Conservation (phyloP, 2,797 vertebrate species). For the Microctenopoma lineatum region DNA sequence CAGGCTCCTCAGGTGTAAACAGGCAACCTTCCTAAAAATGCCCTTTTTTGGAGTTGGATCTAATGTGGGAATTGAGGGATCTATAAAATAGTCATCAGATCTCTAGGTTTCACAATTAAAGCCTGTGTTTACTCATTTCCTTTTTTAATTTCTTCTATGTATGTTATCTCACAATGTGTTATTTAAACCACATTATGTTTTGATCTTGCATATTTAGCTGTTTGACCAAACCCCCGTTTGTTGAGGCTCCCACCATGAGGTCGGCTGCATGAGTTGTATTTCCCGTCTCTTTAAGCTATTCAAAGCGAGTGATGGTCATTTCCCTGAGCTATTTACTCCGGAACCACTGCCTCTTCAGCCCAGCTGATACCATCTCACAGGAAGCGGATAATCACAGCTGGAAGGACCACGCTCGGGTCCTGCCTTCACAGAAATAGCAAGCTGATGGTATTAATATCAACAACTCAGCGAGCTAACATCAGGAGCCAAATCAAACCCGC, state of each 20-base stretch:
- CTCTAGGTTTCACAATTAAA: constrained; percentile 1
- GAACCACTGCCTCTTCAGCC: constrained; percentile 68
- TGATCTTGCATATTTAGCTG: constrained; percentile 31
- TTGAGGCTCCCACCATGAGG: constrained; percentile 1
- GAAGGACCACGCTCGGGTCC: constrained; percentile 13
- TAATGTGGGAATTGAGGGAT: constrained; percentile 3
- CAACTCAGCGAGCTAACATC: constrained; percentile 26
- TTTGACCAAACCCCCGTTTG: background rate
- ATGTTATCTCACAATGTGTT: constrained; percentile 15
- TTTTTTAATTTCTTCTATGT: constrained; percentile 21
- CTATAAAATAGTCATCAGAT: background rate
- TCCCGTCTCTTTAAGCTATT: constrained; percentile 31
- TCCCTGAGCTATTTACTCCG: constrained; percentile 60
- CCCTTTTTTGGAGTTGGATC: constrained; percentile 1
- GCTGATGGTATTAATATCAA: constrained; percentile 56
- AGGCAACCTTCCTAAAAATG: constrained; percentile 21
- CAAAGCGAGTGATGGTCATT: constrained; percentile 55
- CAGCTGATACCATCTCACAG: constrained; percentile 76
- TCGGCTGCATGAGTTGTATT: background rate
- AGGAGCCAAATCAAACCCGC: constrained; percentile 40
- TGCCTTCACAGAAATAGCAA: constrained; percentile 60
- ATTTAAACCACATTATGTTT: constrained; percentile 46
- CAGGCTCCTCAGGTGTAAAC: constrained; percentile 36
- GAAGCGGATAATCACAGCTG: constrained; percentile 73
- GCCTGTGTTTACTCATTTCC: constrained; percentile 9